Percentiles rank a stretch among this genome's conserved stretches.
Conservation (phyloP, 2,797 vertebrate genomes). For the Hypotaenidia okinawae region DNA sequence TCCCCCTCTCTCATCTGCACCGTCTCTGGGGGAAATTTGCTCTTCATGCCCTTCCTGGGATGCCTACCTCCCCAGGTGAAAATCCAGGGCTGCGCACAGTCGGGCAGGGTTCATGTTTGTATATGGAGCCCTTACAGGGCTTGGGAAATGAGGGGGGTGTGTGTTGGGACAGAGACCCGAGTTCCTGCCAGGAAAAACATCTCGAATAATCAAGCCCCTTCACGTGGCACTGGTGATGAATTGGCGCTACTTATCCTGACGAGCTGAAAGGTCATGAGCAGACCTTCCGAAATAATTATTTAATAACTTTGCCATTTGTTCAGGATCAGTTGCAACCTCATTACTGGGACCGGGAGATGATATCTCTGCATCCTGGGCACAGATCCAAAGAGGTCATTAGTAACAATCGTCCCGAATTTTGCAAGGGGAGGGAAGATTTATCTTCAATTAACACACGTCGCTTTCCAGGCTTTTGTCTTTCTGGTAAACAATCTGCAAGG, state of each 20-base stretch:
- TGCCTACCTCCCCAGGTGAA: accelerated
- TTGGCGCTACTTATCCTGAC: conserved; percentile 65
- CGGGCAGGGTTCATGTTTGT: accelerated
- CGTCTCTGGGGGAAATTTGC: accelerated
- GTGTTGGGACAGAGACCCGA: not conserved
- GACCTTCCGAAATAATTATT: conserved; percentile 76
- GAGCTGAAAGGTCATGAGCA: conserved; percentile 74
- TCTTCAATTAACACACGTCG: conserved; percentile 53
- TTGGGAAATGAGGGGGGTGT: not conserved
- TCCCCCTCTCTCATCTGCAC: not conserved
- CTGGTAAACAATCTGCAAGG: conserved; percentile 22
- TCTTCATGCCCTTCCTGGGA: not conserved
- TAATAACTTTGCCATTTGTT: conserved; percentile 79
- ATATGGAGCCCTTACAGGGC: not conserved
- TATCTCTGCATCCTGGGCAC: conserved; percentile 71
- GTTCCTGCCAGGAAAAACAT: conserved; percentile 57
- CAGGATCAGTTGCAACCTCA: conserved; percentile 77
- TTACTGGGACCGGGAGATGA: conserved; percentile 72
- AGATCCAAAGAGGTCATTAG: conserved; percentile 75
- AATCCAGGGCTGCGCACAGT: accelerated
- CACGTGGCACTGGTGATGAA: conserved; percentile 55
- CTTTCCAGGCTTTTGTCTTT: conserved; percentile 51
- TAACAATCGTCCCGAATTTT: conserved; percentile 68
- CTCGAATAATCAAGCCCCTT: conserved; percentile 55
- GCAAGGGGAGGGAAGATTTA: conserved; percentile 65